Conservation (phyloP, 2,113 vertebrate species). For the Mellivora capensis region DNA sequence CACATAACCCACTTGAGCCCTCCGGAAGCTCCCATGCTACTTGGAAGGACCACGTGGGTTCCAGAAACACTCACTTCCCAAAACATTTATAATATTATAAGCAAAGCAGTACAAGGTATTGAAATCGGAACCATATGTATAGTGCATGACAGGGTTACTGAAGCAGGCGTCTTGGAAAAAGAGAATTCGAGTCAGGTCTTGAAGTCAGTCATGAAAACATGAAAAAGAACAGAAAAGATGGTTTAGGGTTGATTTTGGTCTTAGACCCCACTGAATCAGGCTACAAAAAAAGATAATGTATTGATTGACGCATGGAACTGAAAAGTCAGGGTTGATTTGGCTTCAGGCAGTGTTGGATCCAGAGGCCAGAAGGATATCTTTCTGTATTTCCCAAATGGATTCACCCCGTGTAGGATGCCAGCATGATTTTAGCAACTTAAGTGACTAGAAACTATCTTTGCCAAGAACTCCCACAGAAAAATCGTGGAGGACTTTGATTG, state of each 20-base stretch:
- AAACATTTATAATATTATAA: not conserved
- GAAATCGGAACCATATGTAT: not conserved
- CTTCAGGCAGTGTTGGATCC: not conserved
- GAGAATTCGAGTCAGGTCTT: not conserved
- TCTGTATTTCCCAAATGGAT: not conserved
- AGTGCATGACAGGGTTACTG: not conserved
- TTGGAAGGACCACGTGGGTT: not conserved
- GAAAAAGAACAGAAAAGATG: not conserved
- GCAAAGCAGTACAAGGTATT: not conserved
- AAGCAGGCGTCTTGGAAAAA: not conserved
- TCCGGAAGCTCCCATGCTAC: not conserved
- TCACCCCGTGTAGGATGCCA: not conserved
- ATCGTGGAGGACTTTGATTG: not conserved
- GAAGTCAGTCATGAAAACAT: not conserved
- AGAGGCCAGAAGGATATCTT: not conserved
- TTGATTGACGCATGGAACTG: not conserved
- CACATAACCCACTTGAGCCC: rapidly evolving
- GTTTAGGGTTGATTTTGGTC: not conserved
- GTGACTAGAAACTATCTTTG: not conserved
- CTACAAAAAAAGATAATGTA: not conserved
- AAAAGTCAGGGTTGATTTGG: not conserved
- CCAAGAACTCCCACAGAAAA: not conserved
- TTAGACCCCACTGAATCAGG: not conserved
- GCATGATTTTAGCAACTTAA: not conserved
- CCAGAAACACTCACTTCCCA: not conserved